Base-by-base conservation (phyloP, 1,140 invertebrate genomes). In the Eumaeus atala region DNA sequence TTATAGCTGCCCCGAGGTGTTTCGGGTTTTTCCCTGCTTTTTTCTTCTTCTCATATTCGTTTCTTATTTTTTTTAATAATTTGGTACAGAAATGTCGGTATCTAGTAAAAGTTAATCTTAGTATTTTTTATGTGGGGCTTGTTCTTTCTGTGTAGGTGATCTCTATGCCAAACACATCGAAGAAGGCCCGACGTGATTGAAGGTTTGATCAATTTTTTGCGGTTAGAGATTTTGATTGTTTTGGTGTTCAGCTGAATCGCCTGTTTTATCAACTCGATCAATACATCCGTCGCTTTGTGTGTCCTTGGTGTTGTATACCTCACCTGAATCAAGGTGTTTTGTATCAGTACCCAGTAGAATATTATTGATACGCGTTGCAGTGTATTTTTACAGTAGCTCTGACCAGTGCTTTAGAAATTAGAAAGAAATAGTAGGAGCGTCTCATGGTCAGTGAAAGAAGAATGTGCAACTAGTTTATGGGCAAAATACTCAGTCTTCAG, bases 81-180 rank as follows among this genome's bases (percentile, higher is more conserved):
- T 35, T 50, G 34, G 54, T 57, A 18, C 54, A 56, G n/a, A 36
- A 57, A 36, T 56, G 57, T 21, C 59, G 40, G 37, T 61, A 61
- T 11, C 54, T 48, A 11, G 4, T 44, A 11, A 50, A 56, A 12
- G 35, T 35, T 10, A 53, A 7, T 50, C 42, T 56, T 11, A 56
- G 12, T 5, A 42, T 17, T 35, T 56, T 36, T 56, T 28, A 2
- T 54, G n/a, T 36, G 54, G 52, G 0, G 21, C 3, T 28, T 38
- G 11, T 6, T 16, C 35, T 56, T 51, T 18, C 37, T 52, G 35
- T 60, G 58, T 1, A 60, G 33, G 9, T 33, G 51, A 40, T 60
- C 53, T 38, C 53, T 54, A 38, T 55, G 53, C 1, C 40, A 14
- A 3, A 60, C 3, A 18, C 53, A 59, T 2, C 40, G 38, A 16